Conservation (phyloP, 2,888 invertebrate genomes). For the Ophonus ardosiacus region DNA sequence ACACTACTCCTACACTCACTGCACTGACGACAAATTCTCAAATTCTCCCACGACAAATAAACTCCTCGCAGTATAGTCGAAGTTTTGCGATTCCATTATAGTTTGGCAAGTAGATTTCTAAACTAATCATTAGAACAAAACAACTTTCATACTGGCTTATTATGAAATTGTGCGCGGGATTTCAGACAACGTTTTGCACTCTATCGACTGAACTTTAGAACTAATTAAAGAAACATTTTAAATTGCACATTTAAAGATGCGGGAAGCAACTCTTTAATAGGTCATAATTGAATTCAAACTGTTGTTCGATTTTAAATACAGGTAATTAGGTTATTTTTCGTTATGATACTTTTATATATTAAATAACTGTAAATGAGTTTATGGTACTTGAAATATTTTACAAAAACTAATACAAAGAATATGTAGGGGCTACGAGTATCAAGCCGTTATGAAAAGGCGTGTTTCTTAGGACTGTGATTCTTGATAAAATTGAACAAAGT, state of each 20-base stretch:
- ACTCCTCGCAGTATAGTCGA: constrained; percentile 30
- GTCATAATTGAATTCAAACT: constrained; percentile 8
- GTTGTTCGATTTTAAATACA: neutral
- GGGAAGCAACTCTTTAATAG: neutral
- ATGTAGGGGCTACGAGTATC: no score
- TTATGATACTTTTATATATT: no score
- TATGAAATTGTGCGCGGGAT: constrained; percentile 54
- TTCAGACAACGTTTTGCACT: constrained; percentile 47
- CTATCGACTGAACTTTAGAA: constrained; percentile 54
- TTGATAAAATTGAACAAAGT: no score
- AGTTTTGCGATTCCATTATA: constrained; percentile 55
- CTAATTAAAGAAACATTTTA: constrained; percentile 56
- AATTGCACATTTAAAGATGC: constrained; percentile 31
- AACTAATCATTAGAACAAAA: constrained; percentile 61
- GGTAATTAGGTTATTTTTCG: neutral
- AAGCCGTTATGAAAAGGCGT: no score
- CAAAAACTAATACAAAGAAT: no score
- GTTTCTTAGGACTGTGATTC: no score
- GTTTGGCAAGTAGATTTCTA: constrained; percentile 59
- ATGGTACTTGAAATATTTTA: no score
- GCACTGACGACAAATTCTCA: neutral
- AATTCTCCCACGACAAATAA: constrained; percentile 44
- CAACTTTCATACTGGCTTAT: constrained; percentile 55
- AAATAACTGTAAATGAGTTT: no score
- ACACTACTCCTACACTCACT: no score